Conservation (phyloP, 2,797 vertebrate genomes). For the Gymnoscopelus braueri region DNA sequence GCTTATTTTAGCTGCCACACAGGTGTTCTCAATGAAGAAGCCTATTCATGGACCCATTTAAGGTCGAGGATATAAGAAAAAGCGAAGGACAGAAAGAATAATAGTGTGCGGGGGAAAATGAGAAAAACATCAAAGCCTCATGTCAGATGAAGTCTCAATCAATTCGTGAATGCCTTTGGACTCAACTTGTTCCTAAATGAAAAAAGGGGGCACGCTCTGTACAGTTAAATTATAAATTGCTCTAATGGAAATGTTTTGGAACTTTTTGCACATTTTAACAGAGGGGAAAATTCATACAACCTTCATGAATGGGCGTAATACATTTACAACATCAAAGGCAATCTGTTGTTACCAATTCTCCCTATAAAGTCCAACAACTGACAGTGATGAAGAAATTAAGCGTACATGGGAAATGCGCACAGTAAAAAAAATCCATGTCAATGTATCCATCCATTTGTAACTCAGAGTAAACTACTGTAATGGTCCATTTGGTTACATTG, state of each 20-base stretch:
- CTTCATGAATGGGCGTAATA: slow-evolving; percentile 16
- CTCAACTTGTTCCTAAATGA: slow-evolving; percentile 46
- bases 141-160: slow-evolving; percentile 66
- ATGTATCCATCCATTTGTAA: too few relatives aligned
- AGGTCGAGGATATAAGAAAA: slow-evolving; percentile 38
- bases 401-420: neutral
- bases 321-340: slow-evolving; percentile 33
- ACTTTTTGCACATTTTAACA: neutral
- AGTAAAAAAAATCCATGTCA: neutral
- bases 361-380: slow-evolving; percentile 6
- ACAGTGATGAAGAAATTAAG: neutral
- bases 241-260: slow-evolving; percentile 48
- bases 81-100: slow-evolving; percentile 54
- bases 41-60: slow-evolving; percentile 50
- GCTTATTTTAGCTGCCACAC: slow-evolving; percentile 70
- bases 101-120: slow-evolving; percentile 41
- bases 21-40: slow-evolving; percentile 75
- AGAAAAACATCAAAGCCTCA: slow-evolving; percentile 71
- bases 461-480: too few relatives aligned
- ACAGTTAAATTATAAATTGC: slow-evolving; percentile 56
- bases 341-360: slow-evolving; percentile 38
- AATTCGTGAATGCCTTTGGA: slow-evolving; percentile 64
- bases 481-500: too few relatives aligned
- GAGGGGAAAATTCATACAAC: slow-evolving; percentile 19
- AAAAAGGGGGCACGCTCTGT: slow-evolving; percentile 28